Base-by-base conservation (phyloP, 53 echinoderm and acorn worm species). In the Apostichopus leukothele region DNA sequence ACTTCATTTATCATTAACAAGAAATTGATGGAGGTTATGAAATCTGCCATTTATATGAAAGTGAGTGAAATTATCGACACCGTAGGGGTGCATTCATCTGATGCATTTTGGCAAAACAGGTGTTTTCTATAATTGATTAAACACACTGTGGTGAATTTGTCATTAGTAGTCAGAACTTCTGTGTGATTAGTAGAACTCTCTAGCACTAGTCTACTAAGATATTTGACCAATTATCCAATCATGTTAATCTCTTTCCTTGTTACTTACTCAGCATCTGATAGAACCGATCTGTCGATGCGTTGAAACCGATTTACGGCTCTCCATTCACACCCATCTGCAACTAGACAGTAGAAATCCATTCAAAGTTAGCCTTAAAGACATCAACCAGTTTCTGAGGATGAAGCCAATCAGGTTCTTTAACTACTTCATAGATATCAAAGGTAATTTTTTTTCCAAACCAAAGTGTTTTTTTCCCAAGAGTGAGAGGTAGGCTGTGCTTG, bases 371-470 rank as follows among this genome's bases (percentile, higher is more conserved):
- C 88, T 95, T 59, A 94, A 97, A 83, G 97, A 97, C 89, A 66
- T 93, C 67, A 92, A 94, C n/a, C 97, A 97, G 89, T 97, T 97
- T 93, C 91, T 97, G 83, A 95, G 95, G 88, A 95, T 97, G 94
- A 95, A 93, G 74, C 95, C 97, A 19, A 92, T 97, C 63, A 88
- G 97, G 10, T 95, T 97, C 89, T 97, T 97, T 89, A 91, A 79
- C 89, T 92, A 93, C 84, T 95, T 94, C 90, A 92, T 97, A 53
- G 94, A 97, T 79, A 94, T 97, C 91, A 97, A 95, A 93, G 97
- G 97, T 97, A 86, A 79, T 76, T 22, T 18, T 71, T 39, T 39
- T 3, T 1, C 3, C 1, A 71, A 16, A 71, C 0, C 57, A 71
- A 18, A 21, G 18, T 16, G n/a, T 71, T 71, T 71, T 57, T 57